Evolutionary conservation across 2,113 vertebrate species (phyloP).

Genomic region (Ammodytes dubius): DNA sequence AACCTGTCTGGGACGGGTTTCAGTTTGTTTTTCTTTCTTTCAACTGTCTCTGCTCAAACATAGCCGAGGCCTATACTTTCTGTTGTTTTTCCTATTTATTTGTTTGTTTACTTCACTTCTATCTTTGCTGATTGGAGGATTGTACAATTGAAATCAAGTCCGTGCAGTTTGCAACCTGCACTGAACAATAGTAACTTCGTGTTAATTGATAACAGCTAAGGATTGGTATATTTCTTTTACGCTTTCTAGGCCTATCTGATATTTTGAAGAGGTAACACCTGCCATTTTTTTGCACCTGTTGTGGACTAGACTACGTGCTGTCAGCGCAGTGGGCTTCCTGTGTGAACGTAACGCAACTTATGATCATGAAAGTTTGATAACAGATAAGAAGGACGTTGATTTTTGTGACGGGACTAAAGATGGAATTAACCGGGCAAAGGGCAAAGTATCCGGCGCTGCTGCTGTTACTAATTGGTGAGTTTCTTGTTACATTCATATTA

Average conservation of each 20-base stretch:
- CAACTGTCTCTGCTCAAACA: background rate
- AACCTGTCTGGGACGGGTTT: background rate
- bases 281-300: background rate
- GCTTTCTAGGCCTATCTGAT: background rate
- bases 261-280: conserved; percentile 36
- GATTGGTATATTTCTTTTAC: background rate
- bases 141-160: background rate
- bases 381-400: background rate
- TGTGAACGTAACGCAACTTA: background rate
- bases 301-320: no score
- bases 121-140: background rate
- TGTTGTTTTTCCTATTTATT: no score
- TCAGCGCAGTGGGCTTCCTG: background rate
- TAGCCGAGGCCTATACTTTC: no score
- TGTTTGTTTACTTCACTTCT: background rate
- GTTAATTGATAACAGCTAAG: background rate
- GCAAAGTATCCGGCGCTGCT: conserved; percentile 33
- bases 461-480: conserved; percentile 62
- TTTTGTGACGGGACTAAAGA: conserved; percentile 7
- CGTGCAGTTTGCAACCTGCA: background rate
- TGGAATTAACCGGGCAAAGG: conserved; percentile 25
- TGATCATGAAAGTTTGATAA: background rate
- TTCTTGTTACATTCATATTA: background rate
- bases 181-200: background rate
- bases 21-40: background rate